Evolutionary conservation across 2,113 vertebrate genomes (phyloP), one percentile per base, ranked within the genome.

Genomic region (Pipra filicauda): DNA sequence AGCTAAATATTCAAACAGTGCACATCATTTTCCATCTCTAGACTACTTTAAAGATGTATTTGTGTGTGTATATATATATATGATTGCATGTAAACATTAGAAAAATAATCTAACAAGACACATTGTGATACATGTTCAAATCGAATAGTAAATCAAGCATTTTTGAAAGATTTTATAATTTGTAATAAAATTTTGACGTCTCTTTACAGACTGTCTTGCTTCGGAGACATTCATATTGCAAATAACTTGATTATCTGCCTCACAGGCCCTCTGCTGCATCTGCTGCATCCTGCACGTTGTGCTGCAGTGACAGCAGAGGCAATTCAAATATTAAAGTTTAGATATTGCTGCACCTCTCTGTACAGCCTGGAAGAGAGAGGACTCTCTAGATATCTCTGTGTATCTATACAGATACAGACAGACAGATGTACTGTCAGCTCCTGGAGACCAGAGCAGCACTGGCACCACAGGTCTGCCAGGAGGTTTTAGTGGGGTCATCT

Each of bases 391-490:
- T 3, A 5, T 3, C 27, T 3, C 41, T 19, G 12, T 6, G 5
- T 0, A 12, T 2, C 33, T 16, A n/a, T 14, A 6, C 4, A 88
- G 39, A 48, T 11, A 7, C 10, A 58, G 2, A 2, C 0, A 19
- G 6, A 26, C 41, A 59, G n/a, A 11, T 0, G 2, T 8, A 39
- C n/a, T 3, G 18, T 11, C 48, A 26, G 11, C 5, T 33, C n/a
- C 46, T 37, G 49, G 23, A 88, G 28, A 28, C 28, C 52, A 39
- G 35, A 69, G 10, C 35, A 78, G 16, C 51, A 73, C 5, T 0
- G 43, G 10, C 2, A n/a, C 51, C 19, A 48, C 27, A 37, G 18
- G 11, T 23, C 15, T 69, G 61, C 17, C 39, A 59, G n/a, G n/a
- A 59, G n/a, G 11, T 16, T 37, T 59, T 5, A 59, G 2, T 3